phyloP scores from a whole-genome alignment of 1,140 invertebrate genomes.

The Lasaia peninsularis region DNA sequence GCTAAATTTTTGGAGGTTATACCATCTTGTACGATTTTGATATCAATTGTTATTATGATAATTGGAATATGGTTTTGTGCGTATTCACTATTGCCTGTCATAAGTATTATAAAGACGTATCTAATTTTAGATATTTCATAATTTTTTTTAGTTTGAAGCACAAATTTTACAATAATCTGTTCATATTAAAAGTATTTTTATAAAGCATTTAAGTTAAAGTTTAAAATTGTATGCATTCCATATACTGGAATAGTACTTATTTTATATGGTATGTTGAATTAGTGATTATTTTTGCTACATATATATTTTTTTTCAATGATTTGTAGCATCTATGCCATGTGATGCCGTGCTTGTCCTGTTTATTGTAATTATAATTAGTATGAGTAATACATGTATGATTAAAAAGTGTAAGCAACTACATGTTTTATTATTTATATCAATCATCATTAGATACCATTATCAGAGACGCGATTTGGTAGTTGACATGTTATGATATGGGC shows the following conservation, averaged over 20 bases:
- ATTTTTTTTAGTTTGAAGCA: constrained; percentile 3
- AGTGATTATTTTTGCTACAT: constrained; percentile 1
- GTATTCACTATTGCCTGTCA: constrained; percentile 3
- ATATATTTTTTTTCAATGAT: background rate
- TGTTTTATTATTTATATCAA: background rate
- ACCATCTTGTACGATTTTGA: constrained; percentile 67
- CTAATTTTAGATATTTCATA: constrained; percentile 4
- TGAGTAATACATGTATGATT: constrained; percentile 22
- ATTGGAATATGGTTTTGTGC: constrained; percentile 48
- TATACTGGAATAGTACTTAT: background rate
- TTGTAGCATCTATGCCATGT: constrained; percentile 11
- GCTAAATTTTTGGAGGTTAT: constrained; percentile 75
- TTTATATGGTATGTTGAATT: background rate
- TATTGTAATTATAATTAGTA: constrained; percentile 24
- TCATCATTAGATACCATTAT: no score
- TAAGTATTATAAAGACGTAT: background rate
- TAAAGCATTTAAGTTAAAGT: background rate
- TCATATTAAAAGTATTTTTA: constrained; percentile 5
- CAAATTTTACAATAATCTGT: constrained; percentile 7
- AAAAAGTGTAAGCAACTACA: constrained; percentile 20
- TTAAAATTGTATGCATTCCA: background rate
- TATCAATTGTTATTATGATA: constrained; percentile 45
- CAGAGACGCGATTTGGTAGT: no score
- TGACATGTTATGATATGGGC: no score
- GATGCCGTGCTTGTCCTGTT: constrained; percentile 26